Percentiles rank a stretch among this genome's conserved stretches.
These are phyloP conservation scores for Sanderia malayensis DNA, from an alignment of 30 jellyfish, hydroid and myxozoan species.

Conservation along the genomic window DNA sequence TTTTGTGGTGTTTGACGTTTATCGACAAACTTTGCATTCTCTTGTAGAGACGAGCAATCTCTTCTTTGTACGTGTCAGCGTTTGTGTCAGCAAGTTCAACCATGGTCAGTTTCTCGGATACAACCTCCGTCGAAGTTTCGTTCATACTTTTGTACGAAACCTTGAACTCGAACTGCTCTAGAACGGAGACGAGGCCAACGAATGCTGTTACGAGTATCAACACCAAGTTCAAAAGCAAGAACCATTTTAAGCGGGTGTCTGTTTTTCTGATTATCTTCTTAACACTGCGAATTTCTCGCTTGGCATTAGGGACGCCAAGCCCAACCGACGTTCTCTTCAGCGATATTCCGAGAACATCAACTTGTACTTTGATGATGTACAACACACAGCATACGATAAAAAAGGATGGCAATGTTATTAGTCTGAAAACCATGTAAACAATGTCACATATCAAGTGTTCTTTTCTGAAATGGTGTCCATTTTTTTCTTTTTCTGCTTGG, in stretches of 20 bases:
- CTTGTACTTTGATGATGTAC: constrained; percentile 46
- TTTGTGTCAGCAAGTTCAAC: background rate
- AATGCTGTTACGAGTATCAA: constrained; percentile 40
- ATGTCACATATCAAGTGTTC: background rate
- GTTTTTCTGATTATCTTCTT: constrained; percentile 32
- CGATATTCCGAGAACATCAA: constrained; percentile 36
- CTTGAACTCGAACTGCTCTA: constrained; percentile 8
- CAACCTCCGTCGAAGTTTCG: background rate
- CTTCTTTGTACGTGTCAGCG: background rate
- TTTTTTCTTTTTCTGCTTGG: background rate
- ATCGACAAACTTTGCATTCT: constrained; percentile 9
- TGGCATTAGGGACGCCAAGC: constrained; percentile 58
- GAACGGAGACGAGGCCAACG: constrained; percentile 43
- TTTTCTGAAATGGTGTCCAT: background rate
- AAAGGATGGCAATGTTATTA: constrained; percentile 53
- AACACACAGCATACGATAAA: constrained; percentile 38
- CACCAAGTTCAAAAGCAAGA: constrained; percentile 30
- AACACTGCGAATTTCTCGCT: constrained; percentile 41
- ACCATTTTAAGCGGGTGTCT: constrained; percentile 51
- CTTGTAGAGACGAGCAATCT: constrained; percentile 1
- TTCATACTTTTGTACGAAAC: background rate
- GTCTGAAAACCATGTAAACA: constrained; percentile 15
- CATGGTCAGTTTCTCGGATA: background rate
- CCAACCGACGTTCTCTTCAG: constrained; percentile 25
- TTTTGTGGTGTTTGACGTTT: background rate